Conservation (phyloP, 2,113 vertebrate species). For the Chionis minor region DNA sequence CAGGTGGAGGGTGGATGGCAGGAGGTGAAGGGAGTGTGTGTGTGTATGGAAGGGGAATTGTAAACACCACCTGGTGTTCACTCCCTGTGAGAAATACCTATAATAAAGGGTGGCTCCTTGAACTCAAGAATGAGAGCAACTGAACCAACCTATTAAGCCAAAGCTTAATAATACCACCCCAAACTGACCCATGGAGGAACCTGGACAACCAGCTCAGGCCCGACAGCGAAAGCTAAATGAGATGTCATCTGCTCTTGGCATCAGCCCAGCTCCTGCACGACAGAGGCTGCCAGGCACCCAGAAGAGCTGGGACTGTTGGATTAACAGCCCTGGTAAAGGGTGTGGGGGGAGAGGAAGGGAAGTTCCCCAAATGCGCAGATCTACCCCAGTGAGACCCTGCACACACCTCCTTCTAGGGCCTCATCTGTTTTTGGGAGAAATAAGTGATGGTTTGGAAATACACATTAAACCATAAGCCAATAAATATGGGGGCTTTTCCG, state of each 20-base stretch:
- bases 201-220: background rate
- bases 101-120: background rate
- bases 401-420: background rate
- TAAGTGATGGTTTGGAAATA: background rate
- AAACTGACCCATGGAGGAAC: background rate
- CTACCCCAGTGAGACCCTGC: too few relatives aligned
- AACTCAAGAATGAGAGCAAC: background rate
- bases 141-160: too few relatives aligned
- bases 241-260: background rate
- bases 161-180: too few relatives aligned
- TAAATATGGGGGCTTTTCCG: background rate
- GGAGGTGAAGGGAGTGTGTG: background rate
- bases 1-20: background rate
- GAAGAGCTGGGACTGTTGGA: background rate
- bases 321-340: background rate
- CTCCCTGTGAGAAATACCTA: background rate
- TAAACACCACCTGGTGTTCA: background rate
- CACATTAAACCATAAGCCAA: background rate
- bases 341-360: background rate
- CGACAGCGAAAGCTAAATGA: background rate
- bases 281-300: background rate
- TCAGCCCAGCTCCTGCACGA: accelerated
- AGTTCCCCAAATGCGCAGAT: background rate
- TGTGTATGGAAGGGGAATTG: background rate
- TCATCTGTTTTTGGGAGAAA: background rate